Evolutionary conservation across 2,888 invertebrate species (phyloP), one percentile per base, ranked within the genome.

Genomic region (Eupithecia centaureata): DNA sequence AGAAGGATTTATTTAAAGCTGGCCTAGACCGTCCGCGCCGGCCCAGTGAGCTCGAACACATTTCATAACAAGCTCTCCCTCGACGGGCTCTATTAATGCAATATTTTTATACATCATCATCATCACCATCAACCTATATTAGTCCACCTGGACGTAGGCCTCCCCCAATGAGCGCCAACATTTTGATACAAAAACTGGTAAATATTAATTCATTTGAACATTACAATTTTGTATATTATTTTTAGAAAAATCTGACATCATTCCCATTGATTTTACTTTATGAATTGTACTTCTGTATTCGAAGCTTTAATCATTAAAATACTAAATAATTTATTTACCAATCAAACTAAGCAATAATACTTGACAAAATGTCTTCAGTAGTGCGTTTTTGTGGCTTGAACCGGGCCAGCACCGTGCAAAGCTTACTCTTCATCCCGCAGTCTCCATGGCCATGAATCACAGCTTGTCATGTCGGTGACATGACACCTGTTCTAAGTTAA

Each of bases 1-100:
- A 10, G 8, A 27, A 52, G 13, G 15, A 42, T 42, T 42, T 42
- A 42, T 18, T 42, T 42, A 42, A 42, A 42, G 18, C 51, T 27
- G 13, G 0, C 51, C 13, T 27, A 1, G 27, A 13, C 47, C 51
- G 51, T 7, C 10, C 13, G 27, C 62, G 70, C 66, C 70, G 61
- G 70, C 57, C 67, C 72, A 64, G 32, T 71, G 67, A 60, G 63
- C 66, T 66, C 38, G 60, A 70, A 71, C 69, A 71, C 71, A 67
- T 73, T 73, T 69, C 67, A 60, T 73, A 73, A 71, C 65, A 58
- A 69, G 67, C 71, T 67, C 56, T 59, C 28, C 69, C 30, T 42
- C 63, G 52, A 52, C 38, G 30, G 8, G 25, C 52, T 15, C 18
- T 27, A 13, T 27, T 32, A 27, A 52, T 52, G 25, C 15, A 13